Conservation (phyloP, 2,888 invertebrate species). For the Diploptera punctata region DNA sequence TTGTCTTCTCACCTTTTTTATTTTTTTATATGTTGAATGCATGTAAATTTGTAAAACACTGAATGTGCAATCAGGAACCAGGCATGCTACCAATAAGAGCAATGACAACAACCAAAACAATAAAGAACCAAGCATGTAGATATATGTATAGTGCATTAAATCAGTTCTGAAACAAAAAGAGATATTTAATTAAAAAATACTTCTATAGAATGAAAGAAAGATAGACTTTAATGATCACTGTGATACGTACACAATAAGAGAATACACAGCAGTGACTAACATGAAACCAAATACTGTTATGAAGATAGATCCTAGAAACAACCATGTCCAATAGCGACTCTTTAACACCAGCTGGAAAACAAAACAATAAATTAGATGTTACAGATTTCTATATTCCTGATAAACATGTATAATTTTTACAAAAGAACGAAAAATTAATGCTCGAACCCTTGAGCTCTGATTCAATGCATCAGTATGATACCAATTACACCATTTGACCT, state of each 20-base stretch:
- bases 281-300: conserved; percentile 65
- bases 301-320: conserved; percentile 60
- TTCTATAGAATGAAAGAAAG: neutral
- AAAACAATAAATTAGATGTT: no score
- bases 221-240: neutral
- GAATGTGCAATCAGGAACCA: conserved; percentile 62
- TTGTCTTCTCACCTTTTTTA: neutral
- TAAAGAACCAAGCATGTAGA: conserved; percentile 62
- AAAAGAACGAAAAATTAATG: no score
- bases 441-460: no score
- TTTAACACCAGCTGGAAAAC: conserved; percentile 62
- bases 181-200: no score
- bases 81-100: conserved; percentile 57
- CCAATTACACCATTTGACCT: no score
- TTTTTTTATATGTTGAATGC: neutral
- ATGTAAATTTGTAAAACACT: conserved; percentile 29
- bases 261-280: conserved; percentile 62
- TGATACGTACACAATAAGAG: conserved; percentile 52
- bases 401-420: no score
- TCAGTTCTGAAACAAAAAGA: conserved; percentile 26
- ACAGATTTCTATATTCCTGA: no score
- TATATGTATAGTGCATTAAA: conserved; percentile 60
- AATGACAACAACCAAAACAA: conserved; percentile 67
- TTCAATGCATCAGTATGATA: no score
- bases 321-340: conserved; percentile 64